Conservation (phyloP, 2,888 invertebrate genomes). For the Crepidodera aurea region DNA sequence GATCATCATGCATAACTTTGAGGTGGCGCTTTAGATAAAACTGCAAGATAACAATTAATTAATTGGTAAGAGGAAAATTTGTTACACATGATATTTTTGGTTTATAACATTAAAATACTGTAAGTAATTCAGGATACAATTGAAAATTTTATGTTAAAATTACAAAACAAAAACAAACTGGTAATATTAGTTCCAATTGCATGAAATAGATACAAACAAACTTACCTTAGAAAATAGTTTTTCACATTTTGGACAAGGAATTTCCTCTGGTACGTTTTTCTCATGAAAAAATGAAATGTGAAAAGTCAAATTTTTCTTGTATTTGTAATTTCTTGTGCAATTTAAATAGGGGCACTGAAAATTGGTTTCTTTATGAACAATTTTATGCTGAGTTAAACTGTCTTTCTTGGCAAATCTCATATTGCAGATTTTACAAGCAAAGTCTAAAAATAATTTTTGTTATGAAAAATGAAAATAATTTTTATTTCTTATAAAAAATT, state of each 20-base stretch:
- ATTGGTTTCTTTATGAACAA: slow-evolving; percentile 41
- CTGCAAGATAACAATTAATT: slow-evolving; percentile 46
- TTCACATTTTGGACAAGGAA: slow-evolving; percentile 39
- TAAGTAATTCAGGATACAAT: no score
- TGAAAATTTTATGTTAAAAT: background rate
- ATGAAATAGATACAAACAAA: no score
- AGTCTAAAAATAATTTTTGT: slow-evolving; percentile 48
- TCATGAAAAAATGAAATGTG: slow-evolving; percentile 49
- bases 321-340: slow-evolving; percentile 48
- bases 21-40: slow-evolving; percentile 47
- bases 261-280: slow-evolving; percentile 35
- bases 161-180: slow-evolving; percentile 37
- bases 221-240: no score
- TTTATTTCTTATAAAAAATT: no score
- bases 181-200: no score
- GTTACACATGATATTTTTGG: no score
- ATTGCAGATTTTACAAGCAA: slow-evolving; percentile 47
- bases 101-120: no score
- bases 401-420: slow-evolving; percentile 43
- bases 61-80: no score
- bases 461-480: no score
- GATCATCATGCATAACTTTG: slow-evolving; percentile 38
- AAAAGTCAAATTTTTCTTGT: slow-evolving; percentile 48
- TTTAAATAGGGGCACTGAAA: slow-evolving; percentile 48
- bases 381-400: slow-evolving; percentile 46